Base-by-base conservation (phyloP, 2,797 vertebrate genomes). In the Anguilla obscura region DNA sequence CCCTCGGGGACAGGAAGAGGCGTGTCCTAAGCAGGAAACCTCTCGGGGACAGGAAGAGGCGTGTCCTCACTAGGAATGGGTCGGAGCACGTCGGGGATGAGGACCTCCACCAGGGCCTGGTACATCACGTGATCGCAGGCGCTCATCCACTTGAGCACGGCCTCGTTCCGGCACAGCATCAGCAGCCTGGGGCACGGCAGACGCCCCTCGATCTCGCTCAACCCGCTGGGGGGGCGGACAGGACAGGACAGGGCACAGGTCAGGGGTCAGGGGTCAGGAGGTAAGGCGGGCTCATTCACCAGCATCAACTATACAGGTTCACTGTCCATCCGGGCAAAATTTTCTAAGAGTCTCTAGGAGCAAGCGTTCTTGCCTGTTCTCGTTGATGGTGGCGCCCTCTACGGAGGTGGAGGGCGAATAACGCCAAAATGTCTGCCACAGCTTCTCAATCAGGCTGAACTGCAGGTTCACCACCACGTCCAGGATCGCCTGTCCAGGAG, bases 341-440 rank as follows among this genome's bases (percentile, higher is more conserved):
- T 66, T n/a, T 66, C 63, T 66, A 27, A n/a, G 50, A 10, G 50
- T 52, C 10, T 52, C 50, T 52, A 3, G 24, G 45, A 9, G 36
- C 24, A 45, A 82, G 40, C 79, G 8, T 3, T 76, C 92, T 69
- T 69, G 96, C 96, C 96, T 96, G 94, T 96, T 96, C 91, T 96
- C 96, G 85, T 94, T 96, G 89, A 96, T 89, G 86, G 96, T 96
- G 63, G 95, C 93, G 79, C 96, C 95, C 88, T 98, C 98, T 52
- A 96, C 92, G 74, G 97, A 91, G 86, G 95, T 93, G 80, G 97
- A 93, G 87, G 98, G 97, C 0, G 97, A 97, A 91, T 96, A 99
- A 92, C 96, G 96, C 99, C 99, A 99, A 94, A 99, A 99, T 1
- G 99, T 98, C 90, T 98, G 97, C 99, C 99, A 99, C 82, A 99